These are phyloP conservation scores for Drosophila imparisetae DNA, from an alignment of 2,888 invertebrate species.

Conservation along the genomic window DNA sequence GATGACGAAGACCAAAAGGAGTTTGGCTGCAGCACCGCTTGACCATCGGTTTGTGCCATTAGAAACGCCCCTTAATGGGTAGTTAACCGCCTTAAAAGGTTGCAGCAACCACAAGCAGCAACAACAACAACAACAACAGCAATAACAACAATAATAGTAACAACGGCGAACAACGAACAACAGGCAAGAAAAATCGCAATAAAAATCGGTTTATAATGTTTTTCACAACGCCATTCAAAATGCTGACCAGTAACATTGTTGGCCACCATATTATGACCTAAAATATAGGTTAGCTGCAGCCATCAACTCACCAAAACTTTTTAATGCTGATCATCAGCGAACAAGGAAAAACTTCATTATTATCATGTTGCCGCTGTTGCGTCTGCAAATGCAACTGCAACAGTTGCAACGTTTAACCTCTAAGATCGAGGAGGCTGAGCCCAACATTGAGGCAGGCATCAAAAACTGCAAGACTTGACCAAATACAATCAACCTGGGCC, in stretches of 20 bases:
- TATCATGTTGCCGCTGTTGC: constrained; percentile 40
- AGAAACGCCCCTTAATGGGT: constrained; percentile 81
- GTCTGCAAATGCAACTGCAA: constrained; percentile 18
- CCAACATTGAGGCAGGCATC: constrained; percentile 34
- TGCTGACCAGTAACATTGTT: constrained; percentile 50
- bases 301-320: constrained; percentile 18
- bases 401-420: constrained; percentile 73
- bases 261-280: constrained; percentile 59
- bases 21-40: constrained; percentile 31
- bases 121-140: constrained; percentile 8
- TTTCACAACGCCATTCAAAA: constrained; percentile 79
- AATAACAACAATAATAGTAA: constrained; percentile 29
- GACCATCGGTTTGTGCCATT: constrained; percentile 66
- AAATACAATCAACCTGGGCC: constrained; percentile 38
- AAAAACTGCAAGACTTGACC: constrained; percentile 55
- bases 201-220: constrained; percentile 81
- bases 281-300: constrained; percentile 79
- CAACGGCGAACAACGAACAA: constrained; percentile 29
- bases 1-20: constrained; percentile 43
- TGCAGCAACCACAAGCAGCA: constrained; percentile 26
- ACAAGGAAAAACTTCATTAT: constrained; percentile 44
- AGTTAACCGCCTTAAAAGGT: constrained; percentile 79
- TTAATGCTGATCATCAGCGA: constrained; percentile 32
- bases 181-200: constrained; percentile 56
- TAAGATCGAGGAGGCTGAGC: constrained; percentile 56